Evolutionary conservation across 35 echinoderm and acorn worm species (phyloP), one percentile per base, ranked within the genome.

Genomic region (Heliocidaris erythrogramma): DNA sequence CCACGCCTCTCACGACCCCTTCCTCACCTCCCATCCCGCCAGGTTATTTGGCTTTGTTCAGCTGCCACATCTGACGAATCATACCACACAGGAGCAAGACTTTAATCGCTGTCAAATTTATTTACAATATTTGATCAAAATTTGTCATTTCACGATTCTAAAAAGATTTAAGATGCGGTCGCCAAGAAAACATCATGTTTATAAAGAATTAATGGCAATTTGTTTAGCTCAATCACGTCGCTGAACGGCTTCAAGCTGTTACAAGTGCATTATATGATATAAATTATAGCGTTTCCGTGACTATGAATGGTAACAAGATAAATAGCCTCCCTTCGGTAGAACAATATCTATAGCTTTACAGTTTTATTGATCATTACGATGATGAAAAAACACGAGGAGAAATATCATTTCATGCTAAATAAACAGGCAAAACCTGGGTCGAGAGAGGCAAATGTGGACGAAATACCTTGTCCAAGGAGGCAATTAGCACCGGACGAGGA

Each of bases 1-100:
- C 18, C 59, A 14, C 9, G 18, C 59, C 59, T 18, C 2, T 13
- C 10, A 18, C 59, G 35, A 42, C 35, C 65, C 65, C 21, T 78
- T 78, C 65, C 21, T 27, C 65, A 78, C 65, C 65, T 78, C 65
- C 21, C 16, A 13, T 10, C 49, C 9, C 14, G 14, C 52, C 52
- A 56, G 52, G 52, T 56, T n/a, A n/a, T n/a, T 10, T 56, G 7
- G 52, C 52, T 56, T 56, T 56, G 52, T 56, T 56, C 52, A 56
- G 65, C 65, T 78, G 65, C 65, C 65, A 78, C 0, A 18, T 6
- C 65, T 78, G 65, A 78, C 65, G 65, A n/a, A n/a, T 24, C 18
- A 78, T 78, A 78, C 65, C 65, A 78, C 65, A 78, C 65, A 78
- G 65, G 65, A 78, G 65, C 65, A 78, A 21, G 65, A n/a, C 65